Conservation (phyloP, 2,113 vertebrate species). For the Paracanthobrama guichenoti region DNA sequence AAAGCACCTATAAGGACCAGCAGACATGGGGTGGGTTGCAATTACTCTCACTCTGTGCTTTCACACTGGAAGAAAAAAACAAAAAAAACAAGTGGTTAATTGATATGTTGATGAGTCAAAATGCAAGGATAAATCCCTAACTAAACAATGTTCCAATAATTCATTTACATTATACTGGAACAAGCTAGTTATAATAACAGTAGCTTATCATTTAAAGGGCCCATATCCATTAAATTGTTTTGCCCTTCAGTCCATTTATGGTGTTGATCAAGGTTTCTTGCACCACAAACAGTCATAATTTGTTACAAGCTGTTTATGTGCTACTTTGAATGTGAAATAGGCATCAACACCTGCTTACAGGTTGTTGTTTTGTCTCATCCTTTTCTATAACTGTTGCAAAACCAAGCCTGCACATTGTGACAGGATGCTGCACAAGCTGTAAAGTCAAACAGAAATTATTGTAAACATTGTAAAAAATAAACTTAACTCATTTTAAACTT, state of each 20-base stretch:
- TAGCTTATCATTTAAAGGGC: neutral
- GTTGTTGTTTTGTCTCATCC: neutral
- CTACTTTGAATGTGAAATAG: neutral
- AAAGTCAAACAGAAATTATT: neutral
- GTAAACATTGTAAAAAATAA: neutral
- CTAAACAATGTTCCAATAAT: neutral
- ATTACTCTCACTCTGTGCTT: constrained; percentile 10
- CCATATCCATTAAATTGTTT: neutral
- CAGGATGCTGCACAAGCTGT: neutral
- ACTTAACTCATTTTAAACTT: neutral
- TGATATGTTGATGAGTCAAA: constrained; percentile 13
- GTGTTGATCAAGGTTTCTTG: neutral
- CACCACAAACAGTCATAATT: neutral
- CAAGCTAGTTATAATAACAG: neutral
- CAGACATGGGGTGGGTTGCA: constrained; percentile 6
- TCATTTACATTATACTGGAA: neutral
- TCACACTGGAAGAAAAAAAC: neutral
- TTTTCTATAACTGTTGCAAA: neutral
- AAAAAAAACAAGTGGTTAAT: constrained; percentile 24
- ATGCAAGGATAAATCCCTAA: neutral
- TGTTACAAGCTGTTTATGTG: neutral
- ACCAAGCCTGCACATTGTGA: neutral
- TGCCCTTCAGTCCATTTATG: no score
- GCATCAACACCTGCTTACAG: neutral
- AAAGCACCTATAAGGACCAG: neutral